Conservation (phyloP, 64 coral and sea anemone genomes). For the Montipora capricornis region DNA sequence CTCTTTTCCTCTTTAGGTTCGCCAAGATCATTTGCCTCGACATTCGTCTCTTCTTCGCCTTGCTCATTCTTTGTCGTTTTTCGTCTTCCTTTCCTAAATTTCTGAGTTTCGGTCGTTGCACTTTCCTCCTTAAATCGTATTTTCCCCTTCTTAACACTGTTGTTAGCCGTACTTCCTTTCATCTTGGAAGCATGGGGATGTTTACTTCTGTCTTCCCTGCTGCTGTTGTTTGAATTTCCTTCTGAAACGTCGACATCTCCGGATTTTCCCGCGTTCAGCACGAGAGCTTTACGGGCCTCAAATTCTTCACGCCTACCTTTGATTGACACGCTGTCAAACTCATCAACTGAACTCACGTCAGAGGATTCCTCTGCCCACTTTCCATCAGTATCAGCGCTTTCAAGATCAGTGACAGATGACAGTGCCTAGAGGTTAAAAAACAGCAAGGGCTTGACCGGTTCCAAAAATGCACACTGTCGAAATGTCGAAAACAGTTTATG, state of each 20-base stretch:
- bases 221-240: not conserved
- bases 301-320: slow-evolving; percentile 54
- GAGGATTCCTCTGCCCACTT: slow-evolving; percentile 73
- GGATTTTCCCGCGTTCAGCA: not conserved
- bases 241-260: not conserved
- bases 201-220: not conserved
- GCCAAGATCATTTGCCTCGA: slow-evolving; percentile 10
- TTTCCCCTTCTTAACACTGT: slow-evolving; percentile 26
- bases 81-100: not conserved
- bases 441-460: not conserved
- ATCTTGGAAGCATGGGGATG: slow-evolving; percentile 39
- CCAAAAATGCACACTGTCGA: too few species aligned
- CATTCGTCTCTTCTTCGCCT: slow-evolving; percentile 54
- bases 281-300: slow-evolving; percentile 21
- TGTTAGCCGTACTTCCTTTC: slow-evolving; percentile 22
- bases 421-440: slow-evolving; percentile 3
- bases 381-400: slow-evolving; percentile 39
- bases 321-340: slow-evolving; percentile 63
- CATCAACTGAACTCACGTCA: slow-evolving; percentile 64
- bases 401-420: slow-evolving; percentile 45
- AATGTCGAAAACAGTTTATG: too few species aligned
- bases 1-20: slow-evolving; percentile 67
- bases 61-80: slow-evolving; percentile 27
- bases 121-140: slow-evolving; percentile 30
- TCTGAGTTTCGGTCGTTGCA: slow-evolving; percentile 32